phyloP scores from a whole-genome alignment of 2,888 invertebrate species.

The Drosophila subsilvestris region DNA sequence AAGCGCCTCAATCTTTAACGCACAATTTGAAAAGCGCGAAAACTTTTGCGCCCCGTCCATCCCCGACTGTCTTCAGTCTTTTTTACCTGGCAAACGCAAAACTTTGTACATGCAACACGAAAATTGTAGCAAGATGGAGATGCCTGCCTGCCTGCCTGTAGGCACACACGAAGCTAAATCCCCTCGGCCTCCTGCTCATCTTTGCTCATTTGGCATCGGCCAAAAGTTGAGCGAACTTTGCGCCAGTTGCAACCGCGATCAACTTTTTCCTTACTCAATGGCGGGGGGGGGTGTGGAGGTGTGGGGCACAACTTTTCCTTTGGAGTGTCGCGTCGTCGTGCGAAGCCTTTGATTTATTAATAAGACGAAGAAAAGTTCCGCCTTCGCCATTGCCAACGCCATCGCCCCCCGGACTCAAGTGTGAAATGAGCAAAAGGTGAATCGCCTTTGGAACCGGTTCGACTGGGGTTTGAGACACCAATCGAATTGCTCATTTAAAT shows the following conservation, averaged over 20 bases:
- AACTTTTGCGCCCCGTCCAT: constrained; percentile 43
- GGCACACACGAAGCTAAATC: not conserved
- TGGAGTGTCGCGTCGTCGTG: constrained; percentile 44
- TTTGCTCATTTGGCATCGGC: constrained; percentile 63
- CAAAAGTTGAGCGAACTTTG: constrained; percentile 68
- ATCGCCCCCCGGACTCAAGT: constrained; percentile 39
- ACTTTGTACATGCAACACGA: constrained; percentile 42
- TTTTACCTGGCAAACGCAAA: constrained; percentile 4
- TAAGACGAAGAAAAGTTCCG: constrained; percentile 44
- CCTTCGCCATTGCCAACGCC: not conserved
- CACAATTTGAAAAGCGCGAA: constrained; percentile 68
- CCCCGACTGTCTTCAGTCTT: not conserved
- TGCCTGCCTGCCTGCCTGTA: not conserved
- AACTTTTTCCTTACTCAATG: constrained; percentile 55
- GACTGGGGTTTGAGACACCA: not conserved
- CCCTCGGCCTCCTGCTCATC: constrained; percentile 14
- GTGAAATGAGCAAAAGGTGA: constrained; percentile 42
- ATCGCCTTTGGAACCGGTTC: constrained; percentile 27
- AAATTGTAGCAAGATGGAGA: constrained; percentile 36
- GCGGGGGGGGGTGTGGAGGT: not conserved
- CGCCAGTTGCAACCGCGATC: constrained; percentile 70
- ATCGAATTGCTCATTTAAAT: constrained; percentile 43
- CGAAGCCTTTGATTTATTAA: constrained; percentile 75
- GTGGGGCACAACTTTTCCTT: constrained; percentile 59
- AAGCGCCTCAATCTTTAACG: constrained; percentile 67